Percentiles rank a stretch among this genome's conserved stretches.
Conservation (phyloP, 2,888 invertebrate species). For the Monopis laevigella region DNA sequence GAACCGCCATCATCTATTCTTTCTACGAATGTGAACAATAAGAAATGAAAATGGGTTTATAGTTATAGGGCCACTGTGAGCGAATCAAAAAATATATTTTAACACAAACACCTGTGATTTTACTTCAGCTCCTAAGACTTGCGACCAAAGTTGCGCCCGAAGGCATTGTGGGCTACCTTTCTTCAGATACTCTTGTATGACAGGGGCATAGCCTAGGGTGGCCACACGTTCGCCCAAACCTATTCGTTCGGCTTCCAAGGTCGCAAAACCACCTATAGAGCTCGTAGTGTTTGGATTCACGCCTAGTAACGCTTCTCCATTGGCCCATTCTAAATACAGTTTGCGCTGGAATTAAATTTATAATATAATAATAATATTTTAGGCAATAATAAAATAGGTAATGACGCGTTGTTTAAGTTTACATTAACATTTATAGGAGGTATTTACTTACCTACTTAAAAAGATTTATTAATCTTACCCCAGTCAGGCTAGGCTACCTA, state of each 20-base stretch:
- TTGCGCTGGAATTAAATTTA: constrained; percentile 67
- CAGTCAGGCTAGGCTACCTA: no score
- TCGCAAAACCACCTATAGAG: constrained; percentile 59
- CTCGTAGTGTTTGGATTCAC: constrained; percentile 71
- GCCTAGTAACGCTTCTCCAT: constrained; percentile 81
- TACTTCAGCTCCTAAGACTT: constrained; percentile 83
- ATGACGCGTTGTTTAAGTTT: no score
- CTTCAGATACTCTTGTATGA: constrained; percentile 91
- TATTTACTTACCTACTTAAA: no score
- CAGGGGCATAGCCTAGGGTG: constrained; percentile 81
- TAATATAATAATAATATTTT: background rate
- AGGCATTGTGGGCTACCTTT: constrained; percentile 82
- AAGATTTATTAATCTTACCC: no score
- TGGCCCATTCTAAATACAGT: constrained; percentile 76
- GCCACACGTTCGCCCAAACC: constrained; percentile 81
- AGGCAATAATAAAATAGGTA: no score
- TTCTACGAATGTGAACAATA: no score
- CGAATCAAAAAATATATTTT: no score
- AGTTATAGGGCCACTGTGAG: no score
- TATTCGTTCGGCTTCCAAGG: constrained; percentile 75
- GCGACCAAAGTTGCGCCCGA: constrained; percentile 86
- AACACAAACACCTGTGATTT: constrained; percentile 75
- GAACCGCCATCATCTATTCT: no score
- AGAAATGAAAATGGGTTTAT: no score
- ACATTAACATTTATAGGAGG: no score